These are phyloP conservation scores for Apotomis capreana DNA, from an alignment of 2,888 invertebrate species.

Conservation along the genomic window DNA sequence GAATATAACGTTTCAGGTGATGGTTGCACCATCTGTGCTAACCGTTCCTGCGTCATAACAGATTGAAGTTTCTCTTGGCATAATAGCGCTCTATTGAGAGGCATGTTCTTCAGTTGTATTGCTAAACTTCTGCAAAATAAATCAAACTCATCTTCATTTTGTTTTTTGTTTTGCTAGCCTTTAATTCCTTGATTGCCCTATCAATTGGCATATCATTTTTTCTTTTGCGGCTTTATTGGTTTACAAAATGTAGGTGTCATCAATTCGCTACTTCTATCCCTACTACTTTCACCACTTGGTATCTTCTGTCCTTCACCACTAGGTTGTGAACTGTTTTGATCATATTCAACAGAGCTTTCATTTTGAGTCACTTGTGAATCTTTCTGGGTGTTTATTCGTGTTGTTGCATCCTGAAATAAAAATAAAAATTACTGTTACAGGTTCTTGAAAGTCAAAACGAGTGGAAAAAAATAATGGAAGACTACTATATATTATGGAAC, in stretches of 20 bases:
- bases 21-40: slow-evolving; percentile 10
- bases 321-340: slow-evolving; percentile 24
- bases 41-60: slow-evolving; percentile 44
- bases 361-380: slow-evolving; percentile 35
- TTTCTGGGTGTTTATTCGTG: slow-evolving; percentile 6
- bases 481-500: too few species aligned
- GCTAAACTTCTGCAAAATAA: slow-evolving; percentile 47
- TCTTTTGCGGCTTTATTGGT: slow-evolving; percentile 23
- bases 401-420: too few species aligned
- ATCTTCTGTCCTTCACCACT: slow-evolving; percentile 29
- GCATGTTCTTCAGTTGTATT: slow-evolving; percentile 45
- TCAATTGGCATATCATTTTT: slow-evolving; percentile 41
- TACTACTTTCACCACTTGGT: slow-evolving; percentile 27
- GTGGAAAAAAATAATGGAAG: too few species aligned
- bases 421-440: too few species aligned
- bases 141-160: slow-evolving; percentile 42
- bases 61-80: slow-evolving; percentile 45
- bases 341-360: slow-evolving; percentile 38
- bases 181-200: slow-evolving; percentile 37
- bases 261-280: slow-evolving; percentile 23
- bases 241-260: slow-evolving; percentile 20
- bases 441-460: too few species aligned
- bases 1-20: too few species aligned
- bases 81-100: slow-evolving; percentile 38
- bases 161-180: slow-evolving; percentile 9